phyloP scores from a whole-genome alignment of 2,797 vertebrate genomes.

The Spinus pinus region DNA sequence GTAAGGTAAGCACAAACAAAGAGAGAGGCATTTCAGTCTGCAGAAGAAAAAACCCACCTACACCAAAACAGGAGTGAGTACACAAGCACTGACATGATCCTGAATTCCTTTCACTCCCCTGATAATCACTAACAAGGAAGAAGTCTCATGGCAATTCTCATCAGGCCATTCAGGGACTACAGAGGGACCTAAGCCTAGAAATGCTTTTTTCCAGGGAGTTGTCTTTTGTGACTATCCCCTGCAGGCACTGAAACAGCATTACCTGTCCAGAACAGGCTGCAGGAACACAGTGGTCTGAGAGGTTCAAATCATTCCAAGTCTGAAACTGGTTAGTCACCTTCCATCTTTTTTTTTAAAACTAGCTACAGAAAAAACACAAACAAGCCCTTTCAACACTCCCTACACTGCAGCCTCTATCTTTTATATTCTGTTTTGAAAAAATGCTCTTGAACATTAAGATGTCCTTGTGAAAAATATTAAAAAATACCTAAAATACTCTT shows the following conservation, averaged over 20 bases:
- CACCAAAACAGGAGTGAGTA: not conserved
- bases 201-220: not conserved
- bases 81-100: not conserved
- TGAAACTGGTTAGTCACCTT: not conserved
- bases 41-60: not conserved
- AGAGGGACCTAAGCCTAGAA: not conserved
- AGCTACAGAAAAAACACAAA: not conserved
- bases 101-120: not conserved
- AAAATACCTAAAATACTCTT: not conserved
- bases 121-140: not conserved
- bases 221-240: not conserved
- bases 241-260: not conserved
- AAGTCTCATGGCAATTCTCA: not conserved
- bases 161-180: not conserved
- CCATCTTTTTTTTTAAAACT: not conserved
- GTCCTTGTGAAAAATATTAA: not conserved
- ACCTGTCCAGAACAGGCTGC: not conserved
- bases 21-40: not conserved
- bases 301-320: not conserved
- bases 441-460: not conserved
- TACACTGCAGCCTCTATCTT: not conserved
- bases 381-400: fast-evolving
- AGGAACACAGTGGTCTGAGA: not conserved
- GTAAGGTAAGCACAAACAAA: not conserved
- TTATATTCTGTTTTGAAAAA: not conserved